These are phyloP conservation scores for Heliocidaris tuberculata DNA, from an alignment of 35 echinoderm and acorn worm genomes.

Conservation along the genomic window DNA sequence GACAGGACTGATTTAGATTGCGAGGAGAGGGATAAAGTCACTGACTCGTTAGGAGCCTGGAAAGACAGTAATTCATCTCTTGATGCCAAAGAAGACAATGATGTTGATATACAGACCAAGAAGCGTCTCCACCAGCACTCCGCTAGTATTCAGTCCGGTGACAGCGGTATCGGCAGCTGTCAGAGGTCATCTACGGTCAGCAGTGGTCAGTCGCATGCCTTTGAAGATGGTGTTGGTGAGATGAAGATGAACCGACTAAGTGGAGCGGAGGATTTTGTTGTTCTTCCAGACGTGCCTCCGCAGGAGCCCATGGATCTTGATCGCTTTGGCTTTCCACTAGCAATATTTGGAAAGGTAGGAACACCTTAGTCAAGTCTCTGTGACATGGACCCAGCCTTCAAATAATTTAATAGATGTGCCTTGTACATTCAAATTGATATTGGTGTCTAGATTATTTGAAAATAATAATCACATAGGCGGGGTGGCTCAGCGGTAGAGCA, in stretches of 20 bases:
- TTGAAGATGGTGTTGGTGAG: constrained; percentile 17
- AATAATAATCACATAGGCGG: too few species aligned
- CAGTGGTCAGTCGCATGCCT: not conserved
- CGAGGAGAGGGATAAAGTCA: not conserved
- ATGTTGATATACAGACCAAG: not conserved
- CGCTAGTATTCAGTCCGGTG: constrained; percentile 28
- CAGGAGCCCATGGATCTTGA: constrained; percentile 57
- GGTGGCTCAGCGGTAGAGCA: too few species aligned
- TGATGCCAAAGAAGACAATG: not conserved
- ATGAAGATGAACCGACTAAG: constrained; percentile 45
- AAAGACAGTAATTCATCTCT: not conserved
- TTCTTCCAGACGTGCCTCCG: constrained; percentile 65
- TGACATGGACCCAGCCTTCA: too few species aligned
- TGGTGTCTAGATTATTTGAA: too few species aligned
- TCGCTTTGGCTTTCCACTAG: constrained; percentile 92
- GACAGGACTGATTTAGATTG: not conserved
- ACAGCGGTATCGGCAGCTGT: constrained; percentile 17
- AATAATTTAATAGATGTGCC: too few species aligned
- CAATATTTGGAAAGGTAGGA: constrained; percentile 97
- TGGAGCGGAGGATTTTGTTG: constrained; percentile 70
- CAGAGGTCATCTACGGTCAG: constrained; percentile 18
- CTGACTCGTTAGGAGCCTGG: not conserved
- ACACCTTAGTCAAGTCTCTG: not conserved
- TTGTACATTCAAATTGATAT: too few species aligned
- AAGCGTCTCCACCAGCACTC: not conserved